Evolutionary conservation across 2,797 vertebrate species (phyloP).

Genomic region (Gambelia wislizenii): DNA sequence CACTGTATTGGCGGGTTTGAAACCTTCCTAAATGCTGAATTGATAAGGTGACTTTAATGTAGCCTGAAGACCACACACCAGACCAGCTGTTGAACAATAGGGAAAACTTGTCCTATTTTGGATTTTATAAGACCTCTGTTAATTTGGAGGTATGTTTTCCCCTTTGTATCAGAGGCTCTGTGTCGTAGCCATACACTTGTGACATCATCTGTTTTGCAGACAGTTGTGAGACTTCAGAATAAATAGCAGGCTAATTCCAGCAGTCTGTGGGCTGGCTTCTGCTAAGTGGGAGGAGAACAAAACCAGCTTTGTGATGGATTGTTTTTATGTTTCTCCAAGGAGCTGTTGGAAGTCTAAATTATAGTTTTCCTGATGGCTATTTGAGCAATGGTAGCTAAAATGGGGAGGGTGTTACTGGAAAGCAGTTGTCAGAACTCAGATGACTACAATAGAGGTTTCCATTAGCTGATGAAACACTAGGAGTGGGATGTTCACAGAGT

Average conservation of each 20-base stretch:
- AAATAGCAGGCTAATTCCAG: constrained; percentile 25
- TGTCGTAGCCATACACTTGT: constrained; percentile 38
- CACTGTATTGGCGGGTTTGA: not conserved
- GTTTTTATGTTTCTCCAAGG: constrained; percentile 45
- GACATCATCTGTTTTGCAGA: constrained; percentile 53
- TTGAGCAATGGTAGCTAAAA: constrained; percentile 42
- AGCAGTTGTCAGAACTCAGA: constrained; percentile 14
- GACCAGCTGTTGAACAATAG: not conserved
- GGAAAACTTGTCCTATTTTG: not conserved
- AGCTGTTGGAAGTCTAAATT: constrained; percentile 60
- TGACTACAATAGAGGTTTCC: constrained; percentile 47
- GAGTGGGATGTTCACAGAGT: constrained; percentile 61
- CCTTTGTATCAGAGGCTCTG: constrained; percentile 39
- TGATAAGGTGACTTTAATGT: not conserved
- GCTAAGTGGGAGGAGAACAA: constrained; percentile 48
- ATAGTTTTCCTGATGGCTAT: constrained; percentile 34
- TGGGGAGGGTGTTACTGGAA: not conserved
- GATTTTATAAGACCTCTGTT: constrained; percentile 27
- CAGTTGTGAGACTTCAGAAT: constrained; percentile 36
- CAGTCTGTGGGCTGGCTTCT: constrained; percentile 31
- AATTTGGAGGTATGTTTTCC: not conserved
- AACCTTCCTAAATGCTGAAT: constrained; percentile 21
- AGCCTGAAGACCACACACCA: not conserved
- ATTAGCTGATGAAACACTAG: constrained; percentile 58
- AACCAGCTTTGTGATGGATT: constrained; percentile 47